Evolutionary conservation across 2,113 vertebrate species (phyloP), one percentile per base, ranked within the genome.

Genomic region (Coryphaenoides rupestris): DNA sequence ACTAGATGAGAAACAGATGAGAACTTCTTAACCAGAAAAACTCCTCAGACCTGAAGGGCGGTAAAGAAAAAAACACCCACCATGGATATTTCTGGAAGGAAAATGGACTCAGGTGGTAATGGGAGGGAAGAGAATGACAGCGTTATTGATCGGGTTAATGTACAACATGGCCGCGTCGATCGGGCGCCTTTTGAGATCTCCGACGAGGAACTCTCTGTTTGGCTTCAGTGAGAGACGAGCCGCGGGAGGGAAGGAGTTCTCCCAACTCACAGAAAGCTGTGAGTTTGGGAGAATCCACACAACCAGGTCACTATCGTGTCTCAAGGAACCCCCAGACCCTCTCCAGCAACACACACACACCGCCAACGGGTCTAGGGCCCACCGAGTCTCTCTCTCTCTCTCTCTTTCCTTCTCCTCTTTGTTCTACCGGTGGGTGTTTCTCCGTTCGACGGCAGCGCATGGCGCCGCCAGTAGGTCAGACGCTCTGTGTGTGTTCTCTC

Each of bases 131-230:
- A 74, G 82, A 85, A 88, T 77, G 80, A 82, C 71, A 65, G 72
- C n/a, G 0, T 54, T 83, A 90, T 91, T 82, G 89, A 91, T 88
- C 67, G 14, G 69, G 5, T 66, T 82, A 76, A 82, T 86, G 84
- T 79, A 73, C 49, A 69, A 82, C 84, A 76, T n/a, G 74, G 78
- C 83, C 79, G 69, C 72, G 77, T 89, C 83, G 70, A 90, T 88
- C 82, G 58, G 74, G 63, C 70, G 65, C 84, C 78, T 40, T 40
- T 10, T 80, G 76, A 82, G 72, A 78, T 73, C 68, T 68, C 58
- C 62, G n/a, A n/a, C n/a, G n/a, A n/a, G 81, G 77, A 80, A 79
- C 70, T 81, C 66, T 33, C 75, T 19, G 54, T 49, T 72, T 73
- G 71, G 72, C 74, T 80, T 79, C 86, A 81, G 86, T 84, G 81